Evolutionary conservation across 2,888 invertebrate species (phyloP).

Genomic region (Melanargia galathea): DNA sequence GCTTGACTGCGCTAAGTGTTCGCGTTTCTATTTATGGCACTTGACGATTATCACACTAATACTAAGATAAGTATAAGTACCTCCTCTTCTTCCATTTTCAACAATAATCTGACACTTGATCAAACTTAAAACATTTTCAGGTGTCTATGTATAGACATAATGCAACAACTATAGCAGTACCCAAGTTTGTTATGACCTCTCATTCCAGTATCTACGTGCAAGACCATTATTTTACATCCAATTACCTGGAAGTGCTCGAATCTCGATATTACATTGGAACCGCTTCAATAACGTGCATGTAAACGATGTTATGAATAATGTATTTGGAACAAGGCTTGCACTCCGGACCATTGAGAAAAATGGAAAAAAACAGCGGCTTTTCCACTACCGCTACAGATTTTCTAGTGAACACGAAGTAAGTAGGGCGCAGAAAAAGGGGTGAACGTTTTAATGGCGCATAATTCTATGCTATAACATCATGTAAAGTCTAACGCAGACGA

Average conservation of each 20-base stretch:
- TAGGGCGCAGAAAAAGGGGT: slow-evolving; percentile 1
- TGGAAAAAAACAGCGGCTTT: slow-evolving; percentile 15
- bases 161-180: no score
- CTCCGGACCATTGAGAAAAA: slow-evolving; percentile 15
- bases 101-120: no score
- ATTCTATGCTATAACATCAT: neutral
- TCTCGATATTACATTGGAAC: slow-evolving; percentile 13
- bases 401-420: slow-evolving; percentile 9
- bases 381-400: neutral
- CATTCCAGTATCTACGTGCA: no score
- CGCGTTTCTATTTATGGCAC: no score
- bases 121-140: no score
- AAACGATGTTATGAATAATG: slow-evolving; percentile 29
- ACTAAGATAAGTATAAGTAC: no score
- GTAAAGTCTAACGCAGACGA: no score
- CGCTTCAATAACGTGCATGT: slow-evolving; percentile 26
- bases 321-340: slow-evolving; percentile 25
- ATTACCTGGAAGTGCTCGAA: slow-evolving; percentile 5
- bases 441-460: slow-evolving; percentile 1
- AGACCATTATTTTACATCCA: neutral
- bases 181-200: no score
- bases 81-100: no score
- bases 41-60: no score
- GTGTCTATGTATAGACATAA: no score
- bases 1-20: no score